Base-by-base conservation (phyloP, 2,888 invertebrate genomes). In the Nemoura dubitans region DNA sequence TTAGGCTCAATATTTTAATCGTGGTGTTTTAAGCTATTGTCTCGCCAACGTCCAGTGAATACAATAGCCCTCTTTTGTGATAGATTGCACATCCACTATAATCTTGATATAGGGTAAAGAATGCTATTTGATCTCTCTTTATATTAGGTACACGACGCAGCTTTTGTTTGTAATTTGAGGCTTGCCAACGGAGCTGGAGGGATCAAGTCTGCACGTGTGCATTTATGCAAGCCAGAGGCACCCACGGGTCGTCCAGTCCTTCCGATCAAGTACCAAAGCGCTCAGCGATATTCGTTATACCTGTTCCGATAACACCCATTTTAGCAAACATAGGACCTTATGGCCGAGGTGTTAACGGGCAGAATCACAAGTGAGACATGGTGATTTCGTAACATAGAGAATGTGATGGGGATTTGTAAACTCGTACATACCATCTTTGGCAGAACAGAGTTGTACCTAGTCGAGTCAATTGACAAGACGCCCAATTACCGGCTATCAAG, bases 91-190 rank as follows among this genome's bases (percentile, higher is more conserved):
- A 26, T 78, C 7, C 28, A 78, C 28, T 26, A 78, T 78, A 78
- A 78, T 26, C 83, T 83, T 83, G 36, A 42, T 83, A 42, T 83
- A 83, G 36, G 21, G 42, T 42, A 83, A 83, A 36, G 42, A 83
- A 83, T 36, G 83, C 36, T n/a, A 43, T 42, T 83, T 83, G 83
- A 83, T 83, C 83, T 83, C 83, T 83, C 78, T 83, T 83, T 43
- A 83, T 59, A 59, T 21, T 21, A 21, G 59, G 36, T 36, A 36
- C 36, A 59, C 59, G 59, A n/a, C 36, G 36, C 1, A 43, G 83
- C 43, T 83, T 83, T 83, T 83, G 83, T 83, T 83, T 83, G 43
- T 30, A 42, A 83, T 83, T 25, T 36, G 29, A 42, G 26, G 83
- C 36, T 42, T 42, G 5, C 36, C 43, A 14, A 82, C 26, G 1